phyloP scores from a whole-genome alignment of 2,113 vertebrate genomes.

The Spizaetus ornatus region DNA sequence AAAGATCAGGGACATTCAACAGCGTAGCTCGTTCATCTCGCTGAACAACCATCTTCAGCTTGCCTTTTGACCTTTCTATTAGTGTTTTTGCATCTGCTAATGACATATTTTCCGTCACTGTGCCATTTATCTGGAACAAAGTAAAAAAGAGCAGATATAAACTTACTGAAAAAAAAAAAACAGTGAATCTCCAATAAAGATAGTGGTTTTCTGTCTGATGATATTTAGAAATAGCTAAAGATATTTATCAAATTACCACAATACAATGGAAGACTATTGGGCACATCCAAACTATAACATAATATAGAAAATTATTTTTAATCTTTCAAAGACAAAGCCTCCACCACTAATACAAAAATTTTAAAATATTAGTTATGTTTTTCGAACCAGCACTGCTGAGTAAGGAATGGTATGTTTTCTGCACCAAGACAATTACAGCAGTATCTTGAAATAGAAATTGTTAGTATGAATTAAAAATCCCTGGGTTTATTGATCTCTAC shows the following conservation, averaged over 20 bases:
- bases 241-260: background rate
- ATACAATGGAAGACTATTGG: background rate
- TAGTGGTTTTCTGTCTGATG: background rate
- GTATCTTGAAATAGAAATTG: background rate
- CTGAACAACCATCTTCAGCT: slow-evolving; percentile 99
- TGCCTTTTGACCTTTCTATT: slow-evolving; percentile 99
- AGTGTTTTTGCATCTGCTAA: slow-evolving; percentile 97
- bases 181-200: background rate
- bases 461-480: background rate
- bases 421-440: background rate
- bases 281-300: background rate
- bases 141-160: background rate
- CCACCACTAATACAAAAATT: background rate
- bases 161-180: background rate
- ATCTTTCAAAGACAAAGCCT: background rate
- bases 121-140: slow-evolving; percentile 92
- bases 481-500: background rate
- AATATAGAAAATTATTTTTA: background rate
- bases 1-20: slow-evolving; percentile 94
- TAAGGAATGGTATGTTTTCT: background rate
- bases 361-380: background rate
- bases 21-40: slow-evolving; percentile 93
- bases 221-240: background rate
- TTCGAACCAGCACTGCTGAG: background rate
- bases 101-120: slow-evolving; percentile 98